Evolutionary conservation across 2,797 vertebrate genomes (phyloP).

Genomic region (Lepus oiostolus): DNA sequence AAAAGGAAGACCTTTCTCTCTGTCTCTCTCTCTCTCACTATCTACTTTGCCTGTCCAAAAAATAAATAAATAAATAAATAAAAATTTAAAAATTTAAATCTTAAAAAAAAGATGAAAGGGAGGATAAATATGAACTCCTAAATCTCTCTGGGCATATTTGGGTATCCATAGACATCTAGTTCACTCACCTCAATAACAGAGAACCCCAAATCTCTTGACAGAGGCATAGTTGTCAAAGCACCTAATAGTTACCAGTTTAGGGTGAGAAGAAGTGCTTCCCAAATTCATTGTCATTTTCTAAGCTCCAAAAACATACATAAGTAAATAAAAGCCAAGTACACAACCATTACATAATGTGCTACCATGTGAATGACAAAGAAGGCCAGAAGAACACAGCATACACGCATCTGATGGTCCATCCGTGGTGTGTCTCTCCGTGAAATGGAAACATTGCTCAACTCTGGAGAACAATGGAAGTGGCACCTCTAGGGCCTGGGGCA

Average conservation of each 20-base stretch:
- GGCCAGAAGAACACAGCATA: accelerated
- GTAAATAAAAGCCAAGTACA: neutral
- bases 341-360: no score
- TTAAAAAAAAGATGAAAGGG: no score
- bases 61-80: no score
- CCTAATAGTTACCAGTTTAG: neutral
- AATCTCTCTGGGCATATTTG: neutral
- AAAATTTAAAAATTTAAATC: no score
- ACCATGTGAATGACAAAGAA: neutral
- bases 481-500: neutral
- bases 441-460: neutral
- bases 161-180: neutral
- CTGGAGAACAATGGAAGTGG: neutral
- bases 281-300: neutral
- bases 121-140: neutral
- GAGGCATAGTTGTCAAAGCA: neutral
- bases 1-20: no score
- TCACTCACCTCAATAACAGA: neutral
- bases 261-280: neutral
- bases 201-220: neutral
- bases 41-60: no score
- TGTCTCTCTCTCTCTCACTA: no score
- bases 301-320: neutral
- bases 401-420: neutral
- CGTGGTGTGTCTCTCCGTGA: neutral